Evolutionary conservation across 2,797 vertebrate genomes (phyloP), one percentile per base, ranked within the genome.

Genomic region (Crypturellus tataupa): DNA sequence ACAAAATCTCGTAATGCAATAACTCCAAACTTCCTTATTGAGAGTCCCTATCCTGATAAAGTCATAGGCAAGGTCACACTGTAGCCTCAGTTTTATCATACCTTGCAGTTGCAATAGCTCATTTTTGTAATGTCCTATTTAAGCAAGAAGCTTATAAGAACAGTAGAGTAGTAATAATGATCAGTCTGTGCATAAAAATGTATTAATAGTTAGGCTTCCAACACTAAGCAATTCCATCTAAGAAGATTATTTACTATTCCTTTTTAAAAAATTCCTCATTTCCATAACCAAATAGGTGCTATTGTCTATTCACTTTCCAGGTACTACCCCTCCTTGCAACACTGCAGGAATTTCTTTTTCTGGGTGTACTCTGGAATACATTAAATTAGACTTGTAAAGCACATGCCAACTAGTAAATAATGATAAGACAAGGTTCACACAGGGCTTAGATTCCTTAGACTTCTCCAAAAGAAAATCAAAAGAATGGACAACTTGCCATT

Each of bases 1-100:
- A 95, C 96, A 96, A 97, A 96, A 97, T 94, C 92, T 89, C 90
- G 90, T 97, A 97, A 97, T 97, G 78, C 96, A 97, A 93, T 97
- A 97, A 98, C 97, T 96, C 95, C 95, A 93, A 96, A 93, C 93
- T 96, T 96, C 85, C 90, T 96, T 97, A 87, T 46, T 91, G 62
- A 97, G 79, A 96, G 80, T 80, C 83, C 78, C 93, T 96, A 60
- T 95, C 91, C 97, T 96, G 85, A 95, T 83, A 96, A 93, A 97
- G 86, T 94, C 72, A 96, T 5, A 11, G 67, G 62, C 92, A 96
- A 79, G 85, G 89, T 96, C 94, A 97, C 78, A 87, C 71, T 39
- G 78, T 79, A 97, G 89, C 90, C 78, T 93, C 72, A 82, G 65
- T 96, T 97, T 96, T 94, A 97, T 97, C 93, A 93, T 24, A 90